Evolutionary conservation across 1,140 invertebrate species (phyloP).

Genomic region (Drosophila tristis): DNA sequence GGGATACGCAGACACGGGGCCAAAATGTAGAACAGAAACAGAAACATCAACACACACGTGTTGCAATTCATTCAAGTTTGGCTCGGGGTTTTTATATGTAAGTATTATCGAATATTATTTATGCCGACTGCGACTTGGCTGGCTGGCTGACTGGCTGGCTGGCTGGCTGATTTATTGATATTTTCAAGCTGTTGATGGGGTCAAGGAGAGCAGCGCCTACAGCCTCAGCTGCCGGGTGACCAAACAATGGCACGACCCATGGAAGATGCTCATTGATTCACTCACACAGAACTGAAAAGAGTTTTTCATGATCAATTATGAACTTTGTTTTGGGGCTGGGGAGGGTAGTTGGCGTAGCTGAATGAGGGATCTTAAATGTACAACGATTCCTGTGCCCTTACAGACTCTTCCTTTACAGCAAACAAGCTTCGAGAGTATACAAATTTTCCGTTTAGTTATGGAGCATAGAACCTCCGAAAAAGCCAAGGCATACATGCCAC

Average conservation of each 20-base stretch:
- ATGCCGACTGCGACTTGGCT: constrained; percentile 38
- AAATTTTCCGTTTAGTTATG: constrained; percentile 21
- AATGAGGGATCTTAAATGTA: neutral
- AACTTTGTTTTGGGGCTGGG: neutral
- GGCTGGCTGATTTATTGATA: constrained; percentile 66
- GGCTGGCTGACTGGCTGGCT: too few species aligned
- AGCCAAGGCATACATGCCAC: constrained; percentile 20
- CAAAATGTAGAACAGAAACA: constrained; percentile 33
- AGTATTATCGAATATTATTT: constrained; percentile 62
- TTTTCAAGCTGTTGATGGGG: constrained; percentile 48
- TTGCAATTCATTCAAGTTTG: constrained; percentile 77
- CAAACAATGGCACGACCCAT: constrained; percentile 12
- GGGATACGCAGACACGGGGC: neutral
- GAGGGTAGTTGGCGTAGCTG: too few species aligned
- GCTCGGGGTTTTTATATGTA: constrained; percentile 51
- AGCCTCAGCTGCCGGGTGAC: constrained; percentile 22
- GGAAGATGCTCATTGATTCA: constrained; percentile 32
- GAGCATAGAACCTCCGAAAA: neutral
- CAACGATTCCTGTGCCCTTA: neutral
- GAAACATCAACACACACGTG: constrained; percentile 61
- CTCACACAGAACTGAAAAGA: constrained; percentile 4
- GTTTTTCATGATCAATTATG: constrained; percentile 23
- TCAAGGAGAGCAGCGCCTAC: constrained; percentile 56
- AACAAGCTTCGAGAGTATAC: constrained; percentile 20
- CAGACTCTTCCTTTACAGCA: constrained; percentile 27